phyloP scores from a whole-genome alignment of 2,888 invertebrate species.

The Caenorhabditis imperialis region DNA sequence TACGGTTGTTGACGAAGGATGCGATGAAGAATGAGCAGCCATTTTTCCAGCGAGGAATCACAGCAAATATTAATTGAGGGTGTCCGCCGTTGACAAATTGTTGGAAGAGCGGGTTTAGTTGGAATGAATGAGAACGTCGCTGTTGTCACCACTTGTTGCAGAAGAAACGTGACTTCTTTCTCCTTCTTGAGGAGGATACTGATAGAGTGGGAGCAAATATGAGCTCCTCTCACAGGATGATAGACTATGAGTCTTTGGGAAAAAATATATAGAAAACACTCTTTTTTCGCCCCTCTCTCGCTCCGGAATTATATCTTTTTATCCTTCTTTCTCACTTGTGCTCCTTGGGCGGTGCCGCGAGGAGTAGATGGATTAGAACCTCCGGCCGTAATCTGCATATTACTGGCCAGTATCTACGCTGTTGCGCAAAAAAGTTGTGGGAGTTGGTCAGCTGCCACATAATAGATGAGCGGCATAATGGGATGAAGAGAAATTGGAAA shows the following conservation, averaged over 20 bases:
- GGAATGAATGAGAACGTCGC: conserved; percentile 7
- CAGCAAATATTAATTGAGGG: conserved; percentile 34
- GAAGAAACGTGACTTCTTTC: conserved; percentile 35
- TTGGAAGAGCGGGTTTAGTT: background rate
- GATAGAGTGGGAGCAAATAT: conserved; percentile 37
- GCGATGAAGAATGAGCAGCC: conserved; percentile 33
- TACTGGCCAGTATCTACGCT: conserved; percentile 11
- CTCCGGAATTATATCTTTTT: conserved; percentile 55
- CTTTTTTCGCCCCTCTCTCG: conserved; percentile 42
- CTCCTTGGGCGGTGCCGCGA: conserved; percentile 22
- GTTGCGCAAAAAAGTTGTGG: no score
- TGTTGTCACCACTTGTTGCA: conserved; percentile 19
- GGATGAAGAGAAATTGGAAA: no score
- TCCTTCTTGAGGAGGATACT: conserved; percentile 31
- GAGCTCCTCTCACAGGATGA: no score
- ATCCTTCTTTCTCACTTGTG: conserved; percentile 40
- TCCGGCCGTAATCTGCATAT: conserved; percentile 51
- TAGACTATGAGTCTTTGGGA: conserved; percentile 34
- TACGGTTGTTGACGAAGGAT: conserved; percentile 41
- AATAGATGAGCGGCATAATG: no score
- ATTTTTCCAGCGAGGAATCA: conserved; percentile 14
- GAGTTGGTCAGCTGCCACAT: no score
- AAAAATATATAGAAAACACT: conserved; percentile 37
- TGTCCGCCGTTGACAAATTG: no score
- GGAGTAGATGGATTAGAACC: conserved; percentile 45